Conservation (phyloP, 2,888 invertebrate species). For the Tridacna crocea region DNA sequence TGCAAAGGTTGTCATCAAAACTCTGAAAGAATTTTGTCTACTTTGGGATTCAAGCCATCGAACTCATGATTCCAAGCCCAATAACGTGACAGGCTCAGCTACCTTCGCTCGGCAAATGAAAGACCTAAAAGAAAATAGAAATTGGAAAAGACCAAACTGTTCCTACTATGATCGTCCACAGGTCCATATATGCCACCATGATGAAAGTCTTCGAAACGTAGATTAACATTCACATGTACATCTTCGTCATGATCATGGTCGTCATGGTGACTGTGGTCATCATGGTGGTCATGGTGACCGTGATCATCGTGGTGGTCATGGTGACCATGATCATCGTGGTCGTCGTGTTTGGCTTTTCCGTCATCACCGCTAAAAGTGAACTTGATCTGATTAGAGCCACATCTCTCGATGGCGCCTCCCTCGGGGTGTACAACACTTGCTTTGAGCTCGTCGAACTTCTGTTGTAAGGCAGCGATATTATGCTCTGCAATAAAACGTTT, state of each 20-base stretch:
- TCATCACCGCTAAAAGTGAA: not conserved
- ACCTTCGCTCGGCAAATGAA: no score
- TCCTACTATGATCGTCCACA: no score
- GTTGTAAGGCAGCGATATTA: not conserved
- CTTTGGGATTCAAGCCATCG: no score
- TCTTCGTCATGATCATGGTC: not conserved
- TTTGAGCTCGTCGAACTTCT: not conserved
- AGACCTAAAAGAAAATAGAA: no score
- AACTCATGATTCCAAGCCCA: no score
- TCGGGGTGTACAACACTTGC: not conserved
- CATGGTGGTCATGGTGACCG: not conserved
- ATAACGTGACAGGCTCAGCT: no score
- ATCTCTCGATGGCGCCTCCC: not conserved
- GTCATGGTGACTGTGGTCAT: not conserved
- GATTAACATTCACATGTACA: not conserved
- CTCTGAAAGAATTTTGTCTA: no score
- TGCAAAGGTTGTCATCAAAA: no score
- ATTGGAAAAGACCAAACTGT: no score
- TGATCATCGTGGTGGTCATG: constrained; percentile 3
- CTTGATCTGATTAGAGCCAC: not conserved
- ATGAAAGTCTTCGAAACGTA: no score
- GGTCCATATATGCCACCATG: no score
- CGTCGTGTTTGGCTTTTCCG: not conserved
- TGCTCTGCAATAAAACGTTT: not conserved
- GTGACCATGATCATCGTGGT: not conserved